Evolutionary conservation across 2,797 vertebrate species (phyloP), one percentile per base, ranked within the genome.

Genomic region (Lateolabrax maculatus): DNA sequence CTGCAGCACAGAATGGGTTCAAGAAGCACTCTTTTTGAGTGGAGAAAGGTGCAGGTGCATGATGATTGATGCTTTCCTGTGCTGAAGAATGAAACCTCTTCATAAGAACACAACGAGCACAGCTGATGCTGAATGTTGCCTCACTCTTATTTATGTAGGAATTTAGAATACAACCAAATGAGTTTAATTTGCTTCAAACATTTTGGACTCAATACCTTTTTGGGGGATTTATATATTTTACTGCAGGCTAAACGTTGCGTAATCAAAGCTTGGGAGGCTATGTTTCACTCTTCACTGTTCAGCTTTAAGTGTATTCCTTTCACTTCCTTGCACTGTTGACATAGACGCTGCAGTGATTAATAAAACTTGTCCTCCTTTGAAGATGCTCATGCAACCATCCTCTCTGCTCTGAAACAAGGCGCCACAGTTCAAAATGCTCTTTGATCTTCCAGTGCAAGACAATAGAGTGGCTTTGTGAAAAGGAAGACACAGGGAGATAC

Each of bases 281-380:
- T 60, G 62, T 85, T 76, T 89, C 79, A 56, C 23, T 80, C 80
- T 77, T 79, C 77, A 84, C 21, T 70, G 68, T 81, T 81, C 46
- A 46, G 77, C 78, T 80, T 79, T 79, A 69, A 89, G 90, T 61
- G 64, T 71, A 72, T 87, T 86, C 79, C 60, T 84, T 72, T 90
- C 77, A 83, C 80, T 83, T 74, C 60, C 48, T 80, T 64, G 68
- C 74, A 46, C 62, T 89, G 82, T 90, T 87, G 91, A 90, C 87
- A 79, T 31, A 83, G 84, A 83, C 79, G 31, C 79, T 49, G 77
- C 60, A 31, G 69, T 81, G 81, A 88, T 91, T 93, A 90, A 92
- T 90, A 90, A 92, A 89, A 87, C 83, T 72, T 51, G 76, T 84
- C 82, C 68, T 83, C 75, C 89, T 94, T 94, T 95, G 92, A 95